A percentile compares a stretch with the other conserved stretches of the same genome.
Conservation (phyloP, 2,888 invertebrate genomes). For the Drosophila infuscata region DNA sequence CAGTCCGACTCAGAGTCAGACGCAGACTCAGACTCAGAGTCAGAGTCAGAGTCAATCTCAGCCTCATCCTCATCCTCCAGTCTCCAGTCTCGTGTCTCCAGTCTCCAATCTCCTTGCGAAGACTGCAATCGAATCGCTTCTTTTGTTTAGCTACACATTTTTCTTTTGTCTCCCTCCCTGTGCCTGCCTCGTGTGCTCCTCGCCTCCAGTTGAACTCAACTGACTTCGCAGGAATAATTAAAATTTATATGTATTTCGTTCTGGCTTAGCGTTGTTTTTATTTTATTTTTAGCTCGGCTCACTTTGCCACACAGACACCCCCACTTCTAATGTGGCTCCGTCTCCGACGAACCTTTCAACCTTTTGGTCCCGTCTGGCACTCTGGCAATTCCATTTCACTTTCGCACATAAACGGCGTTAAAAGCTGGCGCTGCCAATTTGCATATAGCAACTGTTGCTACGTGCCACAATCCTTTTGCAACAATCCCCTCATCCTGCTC, state of each 20-base stretch:
- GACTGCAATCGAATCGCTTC: slow-evolving; percentile 70
- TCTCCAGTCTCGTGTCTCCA: background rate
- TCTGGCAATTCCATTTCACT: slow-evolving; percentile 66
- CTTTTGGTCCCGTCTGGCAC: slow-evolving; percentile 21
- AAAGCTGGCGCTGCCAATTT: slow-evolving; percentile 67
- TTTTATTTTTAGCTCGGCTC: background rate
- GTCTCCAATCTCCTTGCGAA: slow-evolving; percentile 5
- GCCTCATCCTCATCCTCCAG: slow-evolving; percentile 14
- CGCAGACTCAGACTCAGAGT: background rate
- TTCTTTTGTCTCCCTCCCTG: slow-evolving; percentile 26
- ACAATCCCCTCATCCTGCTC: background rate
- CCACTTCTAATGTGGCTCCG: slow-evolving; percentile 43
- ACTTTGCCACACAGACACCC: slow-evolving; percentile 17
- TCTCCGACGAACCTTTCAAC: slow-evolving; percentile 1
- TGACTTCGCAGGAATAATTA: slow-evolving; percentile 73
- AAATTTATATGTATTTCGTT: slow-evolving; percentile 76
- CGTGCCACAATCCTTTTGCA: slow-evolving; percentile 44
- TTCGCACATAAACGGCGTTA: slow-evolving; percentile 66
- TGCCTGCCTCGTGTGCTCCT: background rate
- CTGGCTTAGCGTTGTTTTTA: slow-evolving; percentile 13
- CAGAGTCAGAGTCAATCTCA: slow-evolving; percentile 20
- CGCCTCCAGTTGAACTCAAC: slow-evolving; percentile 19
- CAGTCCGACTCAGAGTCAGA: background rate
- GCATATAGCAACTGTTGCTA: slow-evolving; percentile 68
- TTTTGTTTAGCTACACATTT: slow-evolving; percentile 53